Conservation (phyloP, 2,888 invertebrate species). For the Aspidiotus rigidus region DNA sequence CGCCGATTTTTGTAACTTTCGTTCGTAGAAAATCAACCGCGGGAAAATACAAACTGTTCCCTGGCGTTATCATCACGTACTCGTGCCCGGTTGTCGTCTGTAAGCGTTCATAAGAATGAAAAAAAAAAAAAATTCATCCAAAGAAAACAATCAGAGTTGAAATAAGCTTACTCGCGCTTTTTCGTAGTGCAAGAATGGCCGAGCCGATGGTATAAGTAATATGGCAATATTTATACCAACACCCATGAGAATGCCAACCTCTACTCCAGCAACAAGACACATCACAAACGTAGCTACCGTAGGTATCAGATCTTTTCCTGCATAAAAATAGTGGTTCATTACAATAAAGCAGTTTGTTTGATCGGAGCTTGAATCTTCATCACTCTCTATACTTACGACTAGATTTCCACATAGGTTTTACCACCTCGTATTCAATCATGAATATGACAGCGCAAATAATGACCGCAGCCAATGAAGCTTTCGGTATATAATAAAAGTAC, state of each 20-base stretch:
- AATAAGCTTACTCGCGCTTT: constrained; percentile 53
- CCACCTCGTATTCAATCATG: constrained; percentile 83
- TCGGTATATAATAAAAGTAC: constrained; percentile 81
- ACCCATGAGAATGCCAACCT: constrained; percentile 75
- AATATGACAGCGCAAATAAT: constrained; percentile 91
- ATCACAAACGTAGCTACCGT: constrained; percentile 73
- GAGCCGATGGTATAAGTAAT: constrained; percentile 68
- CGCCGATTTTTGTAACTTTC: constrained; percentile 63
- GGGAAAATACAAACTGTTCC: constrained; percentile 72
- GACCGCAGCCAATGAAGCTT: constrained; percentile 81
- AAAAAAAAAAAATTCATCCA: not conserved
- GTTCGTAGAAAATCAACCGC: constrained; percentile 73
- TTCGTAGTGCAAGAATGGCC: constrained; percentile 65
- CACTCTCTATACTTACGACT: constrained; percentile 49
- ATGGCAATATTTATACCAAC: constrained; percentile 69
- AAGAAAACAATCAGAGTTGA: not conserved
- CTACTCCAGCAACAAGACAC: constrained; percentile 72
- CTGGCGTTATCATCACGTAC: constrained; percentile 67
- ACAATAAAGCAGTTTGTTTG: not conserved
- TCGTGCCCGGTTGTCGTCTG: constrained; percentile 59
- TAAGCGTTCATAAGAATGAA: not conserved
- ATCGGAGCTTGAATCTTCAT: too few species aligned
- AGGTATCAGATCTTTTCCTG: constrained; percentile 60
- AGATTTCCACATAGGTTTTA: constrained; percentile 76
- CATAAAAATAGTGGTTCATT: not conserved